A percentile compares a stretch with the other conserved stretches of the same genome.
Conservation (phyloP, 2,888 invertebrate genomes). For the Trypoxylon attenuatum region DNA sequence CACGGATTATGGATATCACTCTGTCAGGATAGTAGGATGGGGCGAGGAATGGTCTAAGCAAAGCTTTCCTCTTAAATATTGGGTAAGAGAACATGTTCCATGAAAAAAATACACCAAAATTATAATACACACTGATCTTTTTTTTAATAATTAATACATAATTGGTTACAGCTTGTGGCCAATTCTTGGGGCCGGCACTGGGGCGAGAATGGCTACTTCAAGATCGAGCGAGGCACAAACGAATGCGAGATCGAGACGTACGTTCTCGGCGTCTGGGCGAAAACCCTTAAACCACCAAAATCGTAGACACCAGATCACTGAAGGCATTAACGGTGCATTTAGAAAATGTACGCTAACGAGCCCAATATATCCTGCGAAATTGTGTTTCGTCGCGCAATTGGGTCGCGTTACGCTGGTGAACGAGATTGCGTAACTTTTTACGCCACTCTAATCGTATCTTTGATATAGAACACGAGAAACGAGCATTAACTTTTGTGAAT, state of each 20-base stretch:
- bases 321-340: constrained; percentile 54
- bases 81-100: constrained; percentile 80
- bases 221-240: constrained; percentile 87
- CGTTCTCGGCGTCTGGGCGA: constrained; percentile 87
- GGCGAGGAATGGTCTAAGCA: constrained; percentile 81
- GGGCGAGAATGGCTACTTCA: constrained; percentile 95
- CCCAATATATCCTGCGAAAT: too few relatives aligned
- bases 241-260: constrained; percentile 94
- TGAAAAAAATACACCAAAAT: background rate
- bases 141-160: background rate
- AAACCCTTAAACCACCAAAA: constrained; percentile 68
- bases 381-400: too few relatives aligned
- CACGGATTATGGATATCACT: constrained; percentile 84
- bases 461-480: too few relatives aligned
- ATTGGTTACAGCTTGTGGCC: constrained; percentile 84
- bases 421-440: too few relatives aligned
- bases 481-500: too few relatives aligned
- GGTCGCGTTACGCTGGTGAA: too few relatives aligned
- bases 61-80: constrained; percentile 83
- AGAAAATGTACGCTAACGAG: constrained; percentile 52
- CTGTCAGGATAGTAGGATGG: constrained; percentile 95
- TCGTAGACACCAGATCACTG: constrained; percentile 12
- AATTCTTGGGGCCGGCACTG: constrained; percentile 96
- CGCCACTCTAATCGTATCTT: too few relatives aligned
- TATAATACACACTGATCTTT: background rate